phyloP scores from a whole-genome alignment of 2,888 invertebrate species.

The Sclerodermus sp. region DNA sequence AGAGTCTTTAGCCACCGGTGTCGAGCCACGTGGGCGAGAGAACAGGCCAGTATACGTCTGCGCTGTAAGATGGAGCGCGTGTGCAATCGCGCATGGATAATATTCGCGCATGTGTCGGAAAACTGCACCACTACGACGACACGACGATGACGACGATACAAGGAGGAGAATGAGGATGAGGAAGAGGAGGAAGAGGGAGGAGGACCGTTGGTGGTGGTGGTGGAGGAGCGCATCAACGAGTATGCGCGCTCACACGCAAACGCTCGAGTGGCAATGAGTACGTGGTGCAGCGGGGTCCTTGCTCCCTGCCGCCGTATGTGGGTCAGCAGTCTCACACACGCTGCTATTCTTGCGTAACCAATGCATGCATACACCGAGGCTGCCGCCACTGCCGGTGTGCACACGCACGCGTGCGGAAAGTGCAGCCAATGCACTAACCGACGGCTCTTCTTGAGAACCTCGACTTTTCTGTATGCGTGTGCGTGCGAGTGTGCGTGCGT shows the following conservation, averaged over 20 bases:
- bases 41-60: too few species aligned
- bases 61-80: too few species aligned
- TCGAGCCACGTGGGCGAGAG: too few species aligned
- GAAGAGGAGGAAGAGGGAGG: background rate
- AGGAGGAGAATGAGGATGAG: too few species aligned
- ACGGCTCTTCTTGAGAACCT: constrained; percentile 27
- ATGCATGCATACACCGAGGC: constrained; percentile 41
- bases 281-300: constrained; percentile 54
- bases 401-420: constrained; percentile 22
- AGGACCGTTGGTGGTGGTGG: background rate
- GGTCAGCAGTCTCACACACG: constrained; percentile 59
- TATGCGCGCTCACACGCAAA: constrained; percentile 21
- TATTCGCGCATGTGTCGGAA: too few species aligned
- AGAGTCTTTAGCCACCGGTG: too few species aligned
- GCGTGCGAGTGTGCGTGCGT: constrained; percentile 8
- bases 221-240: constrained; percentile 11
- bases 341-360: constrained; percentile 56
- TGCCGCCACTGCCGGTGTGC: background rate
- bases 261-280: constrained; percentile 1
- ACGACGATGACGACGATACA: too few species aligned
- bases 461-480: background rate
- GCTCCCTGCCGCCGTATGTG: constrained; percentile 56
- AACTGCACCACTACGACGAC: too few species aligned
- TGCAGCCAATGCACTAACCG: constrained; percentile 39
- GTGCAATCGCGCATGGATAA: too few species aligned